Evolutionary conservation across 2,113 vertebrate species (phyloP).

Genomic region (Petromus typicus): DNA sequence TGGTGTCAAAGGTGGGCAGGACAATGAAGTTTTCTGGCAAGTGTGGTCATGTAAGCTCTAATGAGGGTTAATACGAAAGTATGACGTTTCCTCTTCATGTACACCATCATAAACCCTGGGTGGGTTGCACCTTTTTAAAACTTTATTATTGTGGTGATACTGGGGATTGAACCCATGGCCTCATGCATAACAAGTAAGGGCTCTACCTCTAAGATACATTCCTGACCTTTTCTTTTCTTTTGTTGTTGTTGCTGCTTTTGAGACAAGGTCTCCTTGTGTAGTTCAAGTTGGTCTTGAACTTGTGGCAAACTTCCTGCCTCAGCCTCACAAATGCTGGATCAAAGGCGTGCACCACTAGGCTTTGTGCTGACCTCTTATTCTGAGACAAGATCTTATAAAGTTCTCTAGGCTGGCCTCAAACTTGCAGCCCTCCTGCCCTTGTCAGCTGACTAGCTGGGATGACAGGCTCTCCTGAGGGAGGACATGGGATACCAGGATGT

Average conservation of each 20-base stretch:
- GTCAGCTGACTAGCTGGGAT: background rate
- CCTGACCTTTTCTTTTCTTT: background rate
- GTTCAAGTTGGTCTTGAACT: background rate
- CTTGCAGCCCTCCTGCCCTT: background rate
- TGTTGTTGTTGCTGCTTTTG: background rate
- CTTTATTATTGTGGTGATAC: background rate
- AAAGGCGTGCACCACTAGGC: background rate
- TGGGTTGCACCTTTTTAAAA: background rate
- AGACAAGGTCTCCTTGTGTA: background rate
- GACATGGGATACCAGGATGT: no score
- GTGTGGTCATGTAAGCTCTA: background rate
- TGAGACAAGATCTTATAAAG: background rate
- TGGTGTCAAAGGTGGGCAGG: background rate
- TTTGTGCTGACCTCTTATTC: background rate
- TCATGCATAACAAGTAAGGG: background rate
- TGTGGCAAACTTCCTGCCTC: background rate
- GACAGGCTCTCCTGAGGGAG: background rate
- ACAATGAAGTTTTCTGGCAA: background rate
- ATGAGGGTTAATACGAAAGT: background rate
- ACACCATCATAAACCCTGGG: background rate
- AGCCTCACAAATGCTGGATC: background rate
- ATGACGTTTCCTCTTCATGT: background rate
- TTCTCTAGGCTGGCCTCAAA: background rate
- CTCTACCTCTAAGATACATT: background rate
- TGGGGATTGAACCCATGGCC: background rate